Conservation (phyloP, 2,797 vertebrate species). For the Synaphobranchus kaupii region DNA sequence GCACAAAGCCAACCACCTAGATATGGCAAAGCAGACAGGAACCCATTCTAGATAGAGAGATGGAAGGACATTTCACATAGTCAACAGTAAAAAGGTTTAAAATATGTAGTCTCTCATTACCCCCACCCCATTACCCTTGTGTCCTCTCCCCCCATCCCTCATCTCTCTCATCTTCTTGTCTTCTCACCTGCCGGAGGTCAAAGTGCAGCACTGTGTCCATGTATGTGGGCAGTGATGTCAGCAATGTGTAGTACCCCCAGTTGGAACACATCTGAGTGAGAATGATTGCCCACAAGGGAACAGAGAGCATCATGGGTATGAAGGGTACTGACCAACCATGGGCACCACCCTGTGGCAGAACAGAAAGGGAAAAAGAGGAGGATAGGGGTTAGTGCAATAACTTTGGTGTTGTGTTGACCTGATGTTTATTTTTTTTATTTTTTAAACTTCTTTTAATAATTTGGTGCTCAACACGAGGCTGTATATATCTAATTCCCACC, state of each 20-base stretch:
- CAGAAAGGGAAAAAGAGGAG: not conserved
- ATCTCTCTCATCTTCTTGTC: not conserved
- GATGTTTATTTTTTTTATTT: not conserved
- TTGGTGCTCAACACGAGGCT: not conserved
- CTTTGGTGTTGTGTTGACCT: not conserved
- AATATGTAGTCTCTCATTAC: not conserved
- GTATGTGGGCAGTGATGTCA: slow-evolving; percentile 83
- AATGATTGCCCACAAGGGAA: slow-evolving; percentile 84
- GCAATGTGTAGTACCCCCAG: slow-evolving; percentile 84
- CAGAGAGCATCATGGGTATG: slow-evolving; percentile 72
- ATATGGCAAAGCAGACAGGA: slow-evolving; percentile 83
- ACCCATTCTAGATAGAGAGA: slow-evolving; percentile 69
- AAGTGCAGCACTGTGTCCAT: slow-evolving; percentile 80
- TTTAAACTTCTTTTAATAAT: not conserved
- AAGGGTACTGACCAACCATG: slow-evolving; percentile 79
- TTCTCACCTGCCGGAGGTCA: slow-evolving; percentile 79
- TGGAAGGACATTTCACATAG: not conserved
- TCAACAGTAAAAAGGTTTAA: not conserved
- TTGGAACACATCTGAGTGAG: slow-evolving; percentile 82
- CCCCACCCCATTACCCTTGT: not conserved
- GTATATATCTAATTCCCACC: not conserved
- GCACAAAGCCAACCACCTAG: slow-evolving; percentile 68
- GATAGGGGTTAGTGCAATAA: not conserved
- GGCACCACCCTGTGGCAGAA: slow-evolving; percentile 66
- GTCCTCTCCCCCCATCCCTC: not conserved